Conservation (phyloP, 2,113 vertebrate species). For the Myxocyprinus asiaticus region DNA sequence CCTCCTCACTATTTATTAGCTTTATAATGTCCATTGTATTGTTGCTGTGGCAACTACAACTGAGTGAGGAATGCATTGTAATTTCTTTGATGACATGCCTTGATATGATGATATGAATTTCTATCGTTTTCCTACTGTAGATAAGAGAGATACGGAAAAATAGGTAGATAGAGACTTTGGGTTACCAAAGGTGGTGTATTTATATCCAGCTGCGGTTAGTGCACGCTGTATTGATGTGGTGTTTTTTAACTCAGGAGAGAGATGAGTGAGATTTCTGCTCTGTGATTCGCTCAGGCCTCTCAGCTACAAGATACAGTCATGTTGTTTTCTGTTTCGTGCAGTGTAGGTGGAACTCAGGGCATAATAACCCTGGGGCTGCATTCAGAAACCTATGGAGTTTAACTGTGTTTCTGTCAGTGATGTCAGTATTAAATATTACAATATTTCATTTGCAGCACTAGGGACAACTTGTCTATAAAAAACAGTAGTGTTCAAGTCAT, state of each 20-base stretch:
- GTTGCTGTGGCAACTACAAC: slow-evolving; percentile 75
- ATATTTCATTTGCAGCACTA: too few relatives aligned
- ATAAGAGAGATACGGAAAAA: slow-evolving; percentile 17
- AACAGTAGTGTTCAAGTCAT: too few relatives aligned
- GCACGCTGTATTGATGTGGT: slow-evolving; percentile 32
- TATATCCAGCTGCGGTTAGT: slow-evolving; percentile 36
- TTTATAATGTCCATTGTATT: slow-evolving; percentile 69
- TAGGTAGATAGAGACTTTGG: background rate
- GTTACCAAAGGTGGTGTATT: slow-evolving; percentile 40
- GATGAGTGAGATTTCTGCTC: background rate
- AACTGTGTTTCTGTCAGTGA: too few relatives aligned
- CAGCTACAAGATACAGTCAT: slow-evolving; percentile 3
- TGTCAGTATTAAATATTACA: too few relatives aligned
- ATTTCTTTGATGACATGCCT: slow-evolving; percentile 57
- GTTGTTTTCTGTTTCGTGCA: slow-evolving; percentile 8
- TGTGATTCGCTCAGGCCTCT: background rate
- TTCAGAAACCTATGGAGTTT: too few relatives aligned
- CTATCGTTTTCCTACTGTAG: slow-evolving; percentile 34
- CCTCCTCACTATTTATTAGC: slow-evolving; percentile 68
- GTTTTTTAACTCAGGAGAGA: slow-evolving; percentile 21
- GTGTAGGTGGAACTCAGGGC: background rate
- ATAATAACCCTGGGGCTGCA: too few relatives aligned
- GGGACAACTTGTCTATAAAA: too few relatives aligned
- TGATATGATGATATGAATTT: slow-evolving; percentile 53
- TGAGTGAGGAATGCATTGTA: slow-evolving; percentile 49